Evolutionary conservation across 2,113 vertebrate genomes (phyloP), one percentile per base, ranked within the genome.

Genomic region (Oreochromis spilurus): DNA sequence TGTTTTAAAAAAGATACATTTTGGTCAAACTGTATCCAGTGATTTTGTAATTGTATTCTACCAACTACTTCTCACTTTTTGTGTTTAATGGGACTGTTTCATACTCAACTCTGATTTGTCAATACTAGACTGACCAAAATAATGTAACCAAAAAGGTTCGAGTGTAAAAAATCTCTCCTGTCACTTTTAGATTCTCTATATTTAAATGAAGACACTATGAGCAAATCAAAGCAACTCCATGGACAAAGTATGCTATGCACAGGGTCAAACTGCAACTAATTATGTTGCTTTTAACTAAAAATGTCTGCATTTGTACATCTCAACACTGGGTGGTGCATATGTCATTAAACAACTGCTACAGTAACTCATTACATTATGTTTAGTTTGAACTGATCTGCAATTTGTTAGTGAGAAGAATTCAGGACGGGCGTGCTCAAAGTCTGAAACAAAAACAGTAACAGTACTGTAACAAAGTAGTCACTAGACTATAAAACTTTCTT

Each of bases 201-300:
- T 21, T 21, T 12, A 24, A 4, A 70, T 43, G 2, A 13, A 80
- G n/a, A 62, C 48, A 67, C 14, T 26, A 31, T 31, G 26, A 70
- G 26, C 0, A 3, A 48, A 81, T 57, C 50, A 21, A 21, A 48
- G 14, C 16, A 48, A 12, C 43, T 77, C 70, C 1, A 0, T 77
- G 24, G 70, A 77, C 9, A 50, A 50, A 50, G 43, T 29, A 0
- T 11, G 24, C 21, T 0, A 2, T 11, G 67, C 67, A 75, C 14
- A 75, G 4, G 40, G 40, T 29, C 40, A 29, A 50, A 75, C 14
- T 48, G 24, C 24, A 50, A 12, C 45, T 31, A 12, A 50, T 50
- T 77, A 31, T 50, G 16, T 50, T 77, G 72, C 26, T 19, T 31
- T 50, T 77, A 50, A 50, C 45, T 3, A 31, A 50, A 77, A 50